phyloP scores from a whole-genome alignment of 2,888 invertebrate genomes.

The Caenorhabditis sp. region DNA sequence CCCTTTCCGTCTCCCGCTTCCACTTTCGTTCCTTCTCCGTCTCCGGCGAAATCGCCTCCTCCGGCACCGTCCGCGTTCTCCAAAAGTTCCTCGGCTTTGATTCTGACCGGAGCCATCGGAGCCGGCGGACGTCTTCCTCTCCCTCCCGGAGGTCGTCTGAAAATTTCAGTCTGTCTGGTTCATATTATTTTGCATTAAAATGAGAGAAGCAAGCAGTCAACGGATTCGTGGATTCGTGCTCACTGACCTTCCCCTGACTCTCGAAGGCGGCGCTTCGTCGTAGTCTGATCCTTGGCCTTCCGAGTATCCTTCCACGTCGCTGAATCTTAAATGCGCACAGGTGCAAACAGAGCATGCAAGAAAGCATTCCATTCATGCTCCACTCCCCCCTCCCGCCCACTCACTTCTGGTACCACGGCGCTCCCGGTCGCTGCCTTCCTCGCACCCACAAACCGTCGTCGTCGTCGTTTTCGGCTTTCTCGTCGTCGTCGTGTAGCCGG shows the following conservation, averaged over 20 bases:
- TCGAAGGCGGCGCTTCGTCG: conserved; percentile 5
- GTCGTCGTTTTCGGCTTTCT: conserved; percentile 13
- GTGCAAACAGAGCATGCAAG: conserved; percentile 4
- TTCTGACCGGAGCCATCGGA: conserved; percentile 33
- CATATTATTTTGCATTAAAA: neutral
- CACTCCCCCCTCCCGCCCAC: neutral
- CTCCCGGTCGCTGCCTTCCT: conserved; percentile 32
- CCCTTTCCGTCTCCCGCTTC: neutral
- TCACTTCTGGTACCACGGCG: conserved; percentile 40
- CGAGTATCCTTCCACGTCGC: conserved; percentile 38
- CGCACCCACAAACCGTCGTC: conserved; percentile 32
- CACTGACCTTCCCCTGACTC: conserved; percentile 25
- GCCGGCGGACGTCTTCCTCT: conserved; percentile 32
- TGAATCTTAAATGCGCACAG: conserved; percentile 34
- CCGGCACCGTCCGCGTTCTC: conserved; percentile 14
- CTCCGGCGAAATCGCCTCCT: conserved; percentile 3
- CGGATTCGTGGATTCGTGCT: too few relatives aligned
- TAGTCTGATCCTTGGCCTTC: conserved; percentile 8
- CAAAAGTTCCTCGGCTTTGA: conserved; percentile 25
- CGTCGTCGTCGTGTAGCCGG: conserved; percentile 33
- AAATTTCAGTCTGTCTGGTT: too few relatives aligned
- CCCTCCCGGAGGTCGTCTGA: conserved; percentile 23
- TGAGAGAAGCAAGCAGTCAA: neutral
- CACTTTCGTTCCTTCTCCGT: conserved; percentile 15
- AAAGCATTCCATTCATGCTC: too few relatives aligned